These are phyloP conservation scores for Amphiprion percula DNA, from an alignment of 2,113 vertebrate species.

Conservation along the genomic window DNA sequence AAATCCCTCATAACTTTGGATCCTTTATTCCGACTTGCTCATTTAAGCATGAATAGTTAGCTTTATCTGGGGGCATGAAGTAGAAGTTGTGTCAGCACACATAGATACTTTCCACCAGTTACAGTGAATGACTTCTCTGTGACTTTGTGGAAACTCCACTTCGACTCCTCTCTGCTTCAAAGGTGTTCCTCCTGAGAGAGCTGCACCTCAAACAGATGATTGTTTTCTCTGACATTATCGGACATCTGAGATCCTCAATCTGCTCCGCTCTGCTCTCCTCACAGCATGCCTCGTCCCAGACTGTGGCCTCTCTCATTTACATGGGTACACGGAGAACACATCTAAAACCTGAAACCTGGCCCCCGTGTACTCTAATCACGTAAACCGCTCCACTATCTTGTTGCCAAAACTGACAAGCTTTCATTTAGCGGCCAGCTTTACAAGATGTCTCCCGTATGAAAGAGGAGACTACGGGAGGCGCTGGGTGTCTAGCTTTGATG, in stretches of 20 bases:
- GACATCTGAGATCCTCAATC: slow-evolving; percentile 74
- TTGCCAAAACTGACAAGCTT: slow-evolving; percentile 76
- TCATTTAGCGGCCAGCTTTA: slow-evolving; percentile 68
- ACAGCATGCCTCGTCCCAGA: slow-evolving; percentile 51
- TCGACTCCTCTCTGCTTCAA: slow-evolving; percentile 63
- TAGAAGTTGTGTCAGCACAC: neutral
- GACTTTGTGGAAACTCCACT: slow-evolving; percentile 54
- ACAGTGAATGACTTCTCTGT: slow-evolving; percentile 26
- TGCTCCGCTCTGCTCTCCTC: slow-evolving; percentile 25
- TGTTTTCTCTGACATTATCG: slow-evolving; percentile 75
- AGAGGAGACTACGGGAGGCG: slow-evolving; percentile 63
- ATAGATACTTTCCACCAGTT: neutral
- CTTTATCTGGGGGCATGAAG: neutral
- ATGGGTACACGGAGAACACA: slow-evolving; percentile 52
- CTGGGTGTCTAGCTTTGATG: slow-evolving; percentile 72
- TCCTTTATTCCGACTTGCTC: neutral
- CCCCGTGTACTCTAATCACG: slow-evolving; percentile 49
- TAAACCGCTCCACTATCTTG: slow-evolving; percentile 66
- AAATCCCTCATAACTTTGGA: too few relatives aligned
- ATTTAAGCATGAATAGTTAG: too few relatives aligned
- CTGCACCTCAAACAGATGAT: slow-evolving; percentile 61
- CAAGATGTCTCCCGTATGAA: slow-evolving; percentile 65
- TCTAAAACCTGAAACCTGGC: slow-evolving; percentile 68
- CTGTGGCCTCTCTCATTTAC: slow-evolving; percentile 74
- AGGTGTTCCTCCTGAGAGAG: slow-evolving; percentile 57